phyloP scores from a whole-genome alignment of 2,113 vertebrate genomes.

The Mus pahari region DNA sequence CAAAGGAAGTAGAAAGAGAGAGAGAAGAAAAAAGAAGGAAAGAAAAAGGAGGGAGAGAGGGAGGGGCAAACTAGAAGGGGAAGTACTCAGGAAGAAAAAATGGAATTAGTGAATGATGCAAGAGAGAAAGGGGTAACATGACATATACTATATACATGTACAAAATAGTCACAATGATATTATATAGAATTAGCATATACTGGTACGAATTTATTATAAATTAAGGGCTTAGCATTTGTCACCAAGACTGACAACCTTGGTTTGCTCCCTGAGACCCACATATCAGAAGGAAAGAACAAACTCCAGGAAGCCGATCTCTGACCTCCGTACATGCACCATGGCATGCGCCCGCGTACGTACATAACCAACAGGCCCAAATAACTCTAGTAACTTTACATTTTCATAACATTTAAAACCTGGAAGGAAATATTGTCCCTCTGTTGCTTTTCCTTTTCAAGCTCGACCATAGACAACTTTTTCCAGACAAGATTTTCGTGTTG shows the following conservation, averaged over 20 bases:
- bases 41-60: fast-evolving
- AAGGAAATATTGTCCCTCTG: background rate
- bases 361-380: background rate
- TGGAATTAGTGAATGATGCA: background rate
- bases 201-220: background rate
- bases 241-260: background rate
- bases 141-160: background rate
- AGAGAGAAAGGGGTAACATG: background rate
- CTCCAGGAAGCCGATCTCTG: background rate
- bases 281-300: background rate
- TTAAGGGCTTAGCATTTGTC: background rate
- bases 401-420: background rate
- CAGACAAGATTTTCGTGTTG: background rate
- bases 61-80: background rate
- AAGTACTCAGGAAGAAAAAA: background rate
- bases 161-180: background rate
- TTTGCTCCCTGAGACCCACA: background rate
- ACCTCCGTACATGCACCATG: background rate
- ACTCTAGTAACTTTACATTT: background rate
- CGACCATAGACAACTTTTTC: background rate
- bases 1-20: fast-evolving
- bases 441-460: slow-evolving; percentile 9
- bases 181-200: background rate
- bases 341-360: background rate
- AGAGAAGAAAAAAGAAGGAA: background rate